phyloP scores from a whole-genome alignment of 1,140 invertebrate genomes.

The Chymomyza costata region DNA sequence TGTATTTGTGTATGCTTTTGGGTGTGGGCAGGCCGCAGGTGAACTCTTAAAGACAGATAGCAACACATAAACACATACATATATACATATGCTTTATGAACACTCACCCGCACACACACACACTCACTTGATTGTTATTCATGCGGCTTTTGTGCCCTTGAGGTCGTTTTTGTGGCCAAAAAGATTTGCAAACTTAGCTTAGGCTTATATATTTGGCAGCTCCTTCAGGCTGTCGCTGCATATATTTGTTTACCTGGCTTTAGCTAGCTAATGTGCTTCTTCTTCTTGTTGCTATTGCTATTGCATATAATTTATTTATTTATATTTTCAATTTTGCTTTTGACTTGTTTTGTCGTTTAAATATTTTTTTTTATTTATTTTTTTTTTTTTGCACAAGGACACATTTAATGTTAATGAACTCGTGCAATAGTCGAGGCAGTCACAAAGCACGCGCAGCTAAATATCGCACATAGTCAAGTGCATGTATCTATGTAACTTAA shows the following conservation, averaged over 20 bases:
- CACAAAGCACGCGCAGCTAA: no score
- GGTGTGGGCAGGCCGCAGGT: no score
- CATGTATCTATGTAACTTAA: slow-evolving; percentile 24
- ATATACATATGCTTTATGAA: no score
- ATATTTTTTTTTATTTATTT: slow-evolving; percentile 1
- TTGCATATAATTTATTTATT: slow-evolving; percentile 54
- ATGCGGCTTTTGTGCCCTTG: slow-evolving; percentile 22
- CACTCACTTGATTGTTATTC: slow-evolving; percentile 30
- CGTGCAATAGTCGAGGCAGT: slow-evolving; percentile 27
- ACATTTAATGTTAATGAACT: slow-evolving; percentile 70
- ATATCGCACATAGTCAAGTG: slow-evolving; percentile 25
- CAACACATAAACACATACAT: background rate
- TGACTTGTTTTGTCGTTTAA: slow-evolving; percentile 22
- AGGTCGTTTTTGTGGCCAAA: no score
- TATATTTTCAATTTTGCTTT: slow-evolving; percentile 41
- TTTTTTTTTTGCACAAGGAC: slow-evolving; percentile 62
- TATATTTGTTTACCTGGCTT: no score
- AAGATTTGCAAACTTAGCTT: no score
- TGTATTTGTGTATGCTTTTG: no score
- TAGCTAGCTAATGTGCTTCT: no score
- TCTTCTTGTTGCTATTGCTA: slow-evolving; percentile 26
- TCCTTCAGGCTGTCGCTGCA: no score
- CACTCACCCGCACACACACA: background rate
- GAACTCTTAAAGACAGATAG: background rate
- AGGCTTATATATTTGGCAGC: no score